A percentile compares a stretch with the other conserved stretches of the same genome.
phyloP scores from a whole-genome alignment of 2,797 vertebrate genomes.

The Mus caroli region DNA sequence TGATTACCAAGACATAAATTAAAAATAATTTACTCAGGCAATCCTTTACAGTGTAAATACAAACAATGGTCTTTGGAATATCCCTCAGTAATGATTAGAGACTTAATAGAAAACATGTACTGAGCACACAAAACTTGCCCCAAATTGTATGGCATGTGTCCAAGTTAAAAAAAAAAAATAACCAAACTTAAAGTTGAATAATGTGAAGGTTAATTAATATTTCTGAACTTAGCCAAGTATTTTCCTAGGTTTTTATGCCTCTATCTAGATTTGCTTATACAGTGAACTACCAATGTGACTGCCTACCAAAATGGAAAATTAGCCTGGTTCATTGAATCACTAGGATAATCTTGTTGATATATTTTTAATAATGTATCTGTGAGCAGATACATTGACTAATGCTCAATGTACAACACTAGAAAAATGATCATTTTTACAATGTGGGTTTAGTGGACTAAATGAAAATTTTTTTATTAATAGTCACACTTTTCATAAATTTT shows the following conservation, averaged over 20 bases:
- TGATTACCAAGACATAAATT: not conserved
- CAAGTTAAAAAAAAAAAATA: not conserved
- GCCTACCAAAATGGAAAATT: slow-evolving; percentile 78
- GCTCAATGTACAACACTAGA: slow-evolving; percentile 72
- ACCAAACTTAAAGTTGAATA: slow-evolving; percentile 3
- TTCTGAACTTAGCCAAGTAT: not conserved
- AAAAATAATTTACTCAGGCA: not conserved
- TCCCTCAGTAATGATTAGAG: not conserved
- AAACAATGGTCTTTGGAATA: not conserved
- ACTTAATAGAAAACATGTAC: not conserved
- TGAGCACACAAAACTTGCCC: not conserved
- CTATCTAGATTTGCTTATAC: slow-evolving; percentile 81
- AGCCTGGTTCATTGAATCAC: slow-evolving; percentile 72
- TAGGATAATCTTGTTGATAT: slow-evolving; percentile 75
- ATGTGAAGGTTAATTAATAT: not conserved
- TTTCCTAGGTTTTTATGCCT: slow-evolving; percentile 68
- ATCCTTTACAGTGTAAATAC: not conserved
- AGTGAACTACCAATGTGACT: slow-evolving; percentile 55
- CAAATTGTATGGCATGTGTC: not conserved
- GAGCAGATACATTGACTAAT: slow-evolving; percentile 77
- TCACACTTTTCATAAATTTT: slow-evolving; percentile 87
- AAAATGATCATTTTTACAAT: slow-evolving; percentile 76
- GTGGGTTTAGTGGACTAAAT: slow-evolving; percentile 77
- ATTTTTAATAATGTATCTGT: slow-evolving; percentile 80
- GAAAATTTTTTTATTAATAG: slow-evolving; percentile 86